A percentile compares a stretch with the other conserved stretches of the same genome.
These are phyloP conservation scores for Anguilla megastoma DNA, from an alignment of 2,797 vertebrate species.

Conservation along the genomic window DNA sequence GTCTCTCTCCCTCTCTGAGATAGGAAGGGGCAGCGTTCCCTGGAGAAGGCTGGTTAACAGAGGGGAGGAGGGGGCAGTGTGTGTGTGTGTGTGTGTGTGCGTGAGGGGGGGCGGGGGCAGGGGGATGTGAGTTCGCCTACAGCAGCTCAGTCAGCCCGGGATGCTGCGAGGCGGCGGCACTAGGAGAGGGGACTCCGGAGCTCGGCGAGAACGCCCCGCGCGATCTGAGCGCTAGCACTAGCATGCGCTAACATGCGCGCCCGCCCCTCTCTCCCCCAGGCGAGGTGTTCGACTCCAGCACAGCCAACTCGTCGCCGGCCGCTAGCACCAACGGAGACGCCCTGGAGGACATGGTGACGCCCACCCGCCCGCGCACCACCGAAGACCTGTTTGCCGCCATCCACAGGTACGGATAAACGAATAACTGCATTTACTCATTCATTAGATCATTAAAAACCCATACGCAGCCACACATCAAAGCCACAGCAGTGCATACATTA, in stretches of 20 bases:
- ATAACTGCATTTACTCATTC: background rate
- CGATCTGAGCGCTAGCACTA: background rate
- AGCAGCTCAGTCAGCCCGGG: slow-evolving; percentile 64
- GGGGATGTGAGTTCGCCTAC: slow-evolving; percentile 64
- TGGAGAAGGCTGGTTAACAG: slow-evolving; percentile 60
- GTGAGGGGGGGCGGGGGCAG: slow-evolving; percentile 54
- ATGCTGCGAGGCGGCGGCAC: slow-evolving; percentile 53
- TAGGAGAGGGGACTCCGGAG: slow-evolving; percentile 44
- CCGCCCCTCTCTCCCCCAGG: slow-evolving; percentile 59
- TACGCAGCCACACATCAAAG: background rate
- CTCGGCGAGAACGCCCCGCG: slow-evolving; percentile 61
- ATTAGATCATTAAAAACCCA: background rate
- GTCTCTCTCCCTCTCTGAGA: slow-evolving; percentile 37
- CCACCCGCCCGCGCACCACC: slow-evolving; percentile 86
- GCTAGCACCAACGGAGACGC: slow-evolving; percentile 65
- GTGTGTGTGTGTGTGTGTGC: slow-evolving; percentile 34
- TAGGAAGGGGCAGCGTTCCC: slow-evolving; percentile 56
- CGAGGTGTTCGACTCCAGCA: slow-evolving; percentile 77
- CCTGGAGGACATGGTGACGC: slow-evolving; percentile 76
- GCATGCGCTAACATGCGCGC: slow-evolving; percentile 22
- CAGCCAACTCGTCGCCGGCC: slow-evolving; percentile 63
- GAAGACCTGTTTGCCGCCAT: slow-evolving; percentile 98
- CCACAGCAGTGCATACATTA: background rate
- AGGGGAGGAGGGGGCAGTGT: slow-evolving; percentile 41
- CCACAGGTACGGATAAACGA: slow-evolving; percentile 84